phyloP scores from a whole-genome alignment of 2,797 vertebrate genomes.

The Ctenosaura bakeri region DNA sequence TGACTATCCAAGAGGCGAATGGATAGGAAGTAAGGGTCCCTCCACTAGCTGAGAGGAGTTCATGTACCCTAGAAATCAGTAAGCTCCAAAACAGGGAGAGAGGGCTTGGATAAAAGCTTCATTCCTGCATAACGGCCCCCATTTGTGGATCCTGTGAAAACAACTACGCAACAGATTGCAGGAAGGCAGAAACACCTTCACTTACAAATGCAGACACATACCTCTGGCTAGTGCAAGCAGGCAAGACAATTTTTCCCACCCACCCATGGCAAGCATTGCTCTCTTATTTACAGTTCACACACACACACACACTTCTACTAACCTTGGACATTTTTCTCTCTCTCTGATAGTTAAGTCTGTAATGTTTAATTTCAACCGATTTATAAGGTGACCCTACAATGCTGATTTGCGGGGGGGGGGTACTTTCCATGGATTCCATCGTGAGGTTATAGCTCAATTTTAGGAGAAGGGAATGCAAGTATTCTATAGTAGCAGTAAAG shows the following conservation, averaged over 20 bases:
- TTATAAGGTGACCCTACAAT: neutral
- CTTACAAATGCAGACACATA: neutral
- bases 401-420: neutral
- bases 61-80: neutral
- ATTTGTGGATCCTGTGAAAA: neutral
- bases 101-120: neutral
- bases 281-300: neutral
- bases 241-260: too few species aligned
- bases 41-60: too few species aligned
- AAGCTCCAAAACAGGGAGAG: neutral
- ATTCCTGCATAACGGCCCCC: neutral
- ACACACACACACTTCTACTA: neutral
- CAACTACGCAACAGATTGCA: neutral
- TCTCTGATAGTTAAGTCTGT: neutral
- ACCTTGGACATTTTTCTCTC: neutral
- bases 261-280: neutral
- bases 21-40: neutral
- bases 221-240: neutral
- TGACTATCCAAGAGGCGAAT: neutral
- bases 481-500: constrained; percentile 3
- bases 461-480: neutral
- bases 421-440: neutral
- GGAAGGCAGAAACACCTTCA: neutral
- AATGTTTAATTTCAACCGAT: neutral
- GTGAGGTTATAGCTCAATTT: constrained; percentile 10